These are phyloP conservation scores for Scolopax rusticola DNA, from an alignment of 2,797 vertebrate species.

Conservation along the genomic window DNA sequence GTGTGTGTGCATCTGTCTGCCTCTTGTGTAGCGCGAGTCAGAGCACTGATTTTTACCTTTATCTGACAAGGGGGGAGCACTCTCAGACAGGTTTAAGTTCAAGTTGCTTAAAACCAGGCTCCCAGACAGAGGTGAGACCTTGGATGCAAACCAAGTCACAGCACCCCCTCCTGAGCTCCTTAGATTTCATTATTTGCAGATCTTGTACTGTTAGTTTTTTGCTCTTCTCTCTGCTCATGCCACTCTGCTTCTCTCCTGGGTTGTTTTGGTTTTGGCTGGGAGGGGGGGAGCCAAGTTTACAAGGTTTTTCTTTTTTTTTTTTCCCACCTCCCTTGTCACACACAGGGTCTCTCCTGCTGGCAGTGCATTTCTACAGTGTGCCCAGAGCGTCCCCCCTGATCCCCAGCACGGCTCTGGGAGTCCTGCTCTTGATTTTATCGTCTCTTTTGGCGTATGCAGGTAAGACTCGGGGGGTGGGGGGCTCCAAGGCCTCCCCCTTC, in stretches of 20 bases:
- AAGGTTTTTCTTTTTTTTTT: neutral
- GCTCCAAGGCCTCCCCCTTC: neutral
- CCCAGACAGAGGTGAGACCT: neutral
- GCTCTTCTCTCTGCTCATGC: neutral
- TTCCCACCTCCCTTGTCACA: neutral
- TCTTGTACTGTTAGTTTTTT: neutral
- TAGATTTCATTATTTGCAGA: neutral
- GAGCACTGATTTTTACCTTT: neutral
- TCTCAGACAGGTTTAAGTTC: neutral
- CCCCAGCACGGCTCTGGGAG: conserved; percentile 82
- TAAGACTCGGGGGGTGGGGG: conserved; percentile 15
- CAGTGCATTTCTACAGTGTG: conserved; percentile 83
- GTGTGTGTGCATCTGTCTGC: neutral
- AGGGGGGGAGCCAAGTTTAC: neutral
- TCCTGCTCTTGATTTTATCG: conserved; percentile 82
- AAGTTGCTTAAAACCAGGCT: neutral
- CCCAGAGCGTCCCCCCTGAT: conserved; percentile 72
- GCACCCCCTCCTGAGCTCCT: neutral
- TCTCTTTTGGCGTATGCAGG: conserved; percentile 85
- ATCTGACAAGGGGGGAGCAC: fast-evolving
- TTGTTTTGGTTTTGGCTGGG: neutral
- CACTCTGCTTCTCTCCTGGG: neutral
- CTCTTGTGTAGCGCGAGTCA: fast-evolving
- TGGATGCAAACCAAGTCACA: neutral
- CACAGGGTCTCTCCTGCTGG: conserved; percentile 85